These are phyloP conservation scores for Odocoileus virginianus DNA, from an alignment of 2,113 vertebrate species.

Conservation along the genomic window DNA sequence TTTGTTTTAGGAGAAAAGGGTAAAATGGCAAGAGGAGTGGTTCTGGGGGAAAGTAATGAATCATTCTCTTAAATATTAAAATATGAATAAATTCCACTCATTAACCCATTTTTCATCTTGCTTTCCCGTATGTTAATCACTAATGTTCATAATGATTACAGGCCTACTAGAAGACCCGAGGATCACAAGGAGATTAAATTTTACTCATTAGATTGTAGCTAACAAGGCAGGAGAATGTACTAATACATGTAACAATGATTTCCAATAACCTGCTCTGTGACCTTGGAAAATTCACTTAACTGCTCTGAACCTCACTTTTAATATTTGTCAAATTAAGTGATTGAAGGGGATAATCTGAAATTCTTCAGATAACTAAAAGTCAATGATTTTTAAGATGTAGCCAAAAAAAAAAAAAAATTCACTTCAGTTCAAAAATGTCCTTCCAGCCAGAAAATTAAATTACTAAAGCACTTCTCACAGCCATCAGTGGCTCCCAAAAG, in stretches of 20 bases:
- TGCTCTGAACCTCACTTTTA: conserved; percentile 46
- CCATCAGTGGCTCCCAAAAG: background rate
- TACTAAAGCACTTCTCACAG: background rate
- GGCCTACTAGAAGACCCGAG: background rate
- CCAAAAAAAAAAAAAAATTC: background rate
- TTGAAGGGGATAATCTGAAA: background rate
- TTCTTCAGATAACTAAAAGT: background rate
- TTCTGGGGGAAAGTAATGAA: background rate
- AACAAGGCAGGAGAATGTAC: conserved; percentile 25
- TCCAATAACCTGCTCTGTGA: conserved; percentile 49
- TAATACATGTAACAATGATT: conserved; percentile 14
- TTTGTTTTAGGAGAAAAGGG: background rate
- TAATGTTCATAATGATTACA: background rate
- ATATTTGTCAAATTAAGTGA: conserved; percentile 10
- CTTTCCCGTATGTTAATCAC: background rate
- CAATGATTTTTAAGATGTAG: background rate
- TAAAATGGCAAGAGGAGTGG: background rate
- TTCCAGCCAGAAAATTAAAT: conserved; percentile 41
- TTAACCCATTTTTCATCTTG: background rate
- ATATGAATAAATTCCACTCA: background rate
- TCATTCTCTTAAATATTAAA: background rate
- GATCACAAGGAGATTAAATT: conserved; percentile 27
- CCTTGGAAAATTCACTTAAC: conserved; percentile 57
- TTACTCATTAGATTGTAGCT: background rate
- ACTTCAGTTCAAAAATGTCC: background rate